Percentiles rank a stretch among this genome's conserved stretches.
Conservation (phyloP, 2,888 invertebrate species). For the Adineta ricciae region DNA sequence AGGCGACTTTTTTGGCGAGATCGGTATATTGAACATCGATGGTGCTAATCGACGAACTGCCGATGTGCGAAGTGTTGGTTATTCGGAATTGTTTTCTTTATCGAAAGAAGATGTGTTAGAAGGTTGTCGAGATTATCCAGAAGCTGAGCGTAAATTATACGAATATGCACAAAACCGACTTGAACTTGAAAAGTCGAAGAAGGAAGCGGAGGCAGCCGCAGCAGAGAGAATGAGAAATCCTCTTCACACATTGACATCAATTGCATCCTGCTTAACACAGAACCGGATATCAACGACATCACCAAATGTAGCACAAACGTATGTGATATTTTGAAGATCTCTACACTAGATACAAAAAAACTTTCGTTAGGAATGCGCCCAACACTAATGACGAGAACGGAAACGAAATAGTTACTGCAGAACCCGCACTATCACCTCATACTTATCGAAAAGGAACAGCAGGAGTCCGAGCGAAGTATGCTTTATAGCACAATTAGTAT, state of each 20-base stretch:
- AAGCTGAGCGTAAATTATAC: constrained; percentile 27
- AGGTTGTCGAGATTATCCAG: constrained; percentile 35
- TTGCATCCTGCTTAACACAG: neutral
- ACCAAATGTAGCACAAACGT: neutral
- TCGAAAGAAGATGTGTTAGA: constrained; percentile 41
- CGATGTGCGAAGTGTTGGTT: constrained; percentile 42
- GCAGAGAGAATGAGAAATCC: neutral
- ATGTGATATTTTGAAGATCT: neutral
- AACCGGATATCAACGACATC: neutral
- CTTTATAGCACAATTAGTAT: too few relatives aligned
- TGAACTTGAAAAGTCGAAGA: neutral
- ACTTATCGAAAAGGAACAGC: neutral
- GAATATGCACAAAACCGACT: constrained; percentile 11
- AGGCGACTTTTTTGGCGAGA: constrained; percentile 93
- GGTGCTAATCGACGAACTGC: constrained; percentile 60
- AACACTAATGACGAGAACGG: neutral
- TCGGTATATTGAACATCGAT: constrained; percentile 85
- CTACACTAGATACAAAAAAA: neutral
- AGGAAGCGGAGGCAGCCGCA: neutral
- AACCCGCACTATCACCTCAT: neutral
- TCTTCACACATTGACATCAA: neutral
- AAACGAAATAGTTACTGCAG: neutral
- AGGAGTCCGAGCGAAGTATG: neutral
- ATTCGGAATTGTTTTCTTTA: constrained; percentile 41
- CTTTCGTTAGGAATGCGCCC: neutral